Evolutionary conservation across 2,888 invertebrate genomes (phyloP).

Genomic region (Amiota communis): DNA sequence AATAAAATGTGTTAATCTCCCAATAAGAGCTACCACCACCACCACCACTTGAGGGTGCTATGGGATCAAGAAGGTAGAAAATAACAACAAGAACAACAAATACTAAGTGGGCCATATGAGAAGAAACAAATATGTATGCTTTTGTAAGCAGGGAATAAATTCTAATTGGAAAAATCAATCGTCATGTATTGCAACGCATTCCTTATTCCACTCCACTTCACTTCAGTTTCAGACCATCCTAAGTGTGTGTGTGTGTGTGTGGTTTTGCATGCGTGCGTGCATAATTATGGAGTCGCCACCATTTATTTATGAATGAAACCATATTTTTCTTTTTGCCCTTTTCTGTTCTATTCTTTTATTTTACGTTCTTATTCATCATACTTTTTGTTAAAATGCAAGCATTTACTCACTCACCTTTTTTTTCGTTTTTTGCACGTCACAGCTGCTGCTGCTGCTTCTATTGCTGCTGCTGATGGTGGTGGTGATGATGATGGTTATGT

Average conservation of each 20-base stretch:
- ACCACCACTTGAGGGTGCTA: conserved; percentile 15
- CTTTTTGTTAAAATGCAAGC: no score
- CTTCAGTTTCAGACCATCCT: no score
- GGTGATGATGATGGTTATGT: not conserved
- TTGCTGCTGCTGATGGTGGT: not conserved
- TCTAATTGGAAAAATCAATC: conserved; percentile 19
- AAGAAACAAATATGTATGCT: not conserved
- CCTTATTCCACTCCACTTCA: no score
- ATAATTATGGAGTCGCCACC: no score
- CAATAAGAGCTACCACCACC: not conserved
- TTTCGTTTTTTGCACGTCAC: conserved; percentile 19
- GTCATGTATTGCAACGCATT: not conserved
- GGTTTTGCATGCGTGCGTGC: no score
- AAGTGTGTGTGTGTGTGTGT: no score
- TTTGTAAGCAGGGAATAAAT: not conserved
- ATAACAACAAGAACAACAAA: not conserved
- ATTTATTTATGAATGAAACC: conserved; percentile 14
- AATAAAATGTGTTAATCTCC: conserved; percentile 19
- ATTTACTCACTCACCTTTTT: not conserved
- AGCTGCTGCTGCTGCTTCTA: conserved; percentile 8
- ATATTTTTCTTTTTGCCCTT: not conserved
- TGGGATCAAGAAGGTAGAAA: not conserved
- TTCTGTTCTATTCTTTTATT: no score
- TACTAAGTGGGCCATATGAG: not conserved
- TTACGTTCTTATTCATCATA: no score